phyloP scores from a whole-genome alignment of 2,888 invertebrate species.

The Paralinhomoeus sp. region DNA sequence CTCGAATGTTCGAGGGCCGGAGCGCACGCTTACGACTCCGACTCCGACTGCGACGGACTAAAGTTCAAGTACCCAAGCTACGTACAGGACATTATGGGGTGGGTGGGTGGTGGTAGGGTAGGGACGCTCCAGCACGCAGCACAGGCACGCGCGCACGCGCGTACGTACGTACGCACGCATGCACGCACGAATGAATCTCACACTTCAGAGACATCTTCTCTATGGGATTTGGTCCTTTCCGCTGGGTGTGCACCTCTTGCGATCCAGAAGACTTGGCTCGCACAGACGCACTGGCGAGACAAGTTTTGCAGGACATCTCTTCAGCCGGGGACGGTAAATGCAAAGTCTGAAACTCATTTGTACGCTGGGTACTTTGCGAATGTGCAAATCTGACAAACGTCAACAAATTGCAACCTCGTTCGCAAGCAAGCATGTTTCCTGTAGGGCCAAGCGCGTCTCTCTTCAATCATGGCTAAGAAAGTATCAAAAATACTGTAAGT shows the following conservation, averaged over 20 bases:
- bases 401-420: too few species aligned
- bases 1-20: constrained; percentile 38
- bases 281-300: constrained; percentile 35
- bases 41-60: constrained; percentile 27
- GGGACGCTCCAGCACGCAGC: too few species aligned
- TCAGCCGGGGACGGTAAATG: constrained; percentile 9
- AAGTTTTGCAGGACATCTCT: constrained; percentile 29
- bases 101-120: constrained; percentile 5
- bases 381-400: too few species aligned
- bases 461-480: too few species aligned
- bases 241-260: constrained; percentile 41
- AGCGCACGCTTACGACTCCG: constrained; percentile 32
- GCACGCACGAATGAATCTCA: too few species aligned
- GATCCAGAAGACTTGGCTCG: constrained; percentile 30
- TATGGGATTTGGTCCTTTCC: constrained; percentile 41
- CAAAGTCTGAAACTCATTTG: too few species aligned
- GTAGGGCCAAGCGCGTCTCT: too few species aligned
- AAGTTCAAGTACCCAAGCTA: constrained; percentile 39
- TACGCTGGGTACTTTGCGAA: too few species aligned
- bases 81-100: constrained; percentile 43
- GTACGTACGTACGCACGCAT: too few species aligned
- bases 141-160: too few species aligned
- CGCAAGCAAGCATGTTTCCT: too few species aligned
- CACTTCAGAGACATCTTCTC: constrained; percentile 37
- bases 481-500: too few species aligned